Evolutionary conservation across 2,888 invertebrate genomes (phyloP).

Genomic region (Psococerastis gibbosa): DNA sequence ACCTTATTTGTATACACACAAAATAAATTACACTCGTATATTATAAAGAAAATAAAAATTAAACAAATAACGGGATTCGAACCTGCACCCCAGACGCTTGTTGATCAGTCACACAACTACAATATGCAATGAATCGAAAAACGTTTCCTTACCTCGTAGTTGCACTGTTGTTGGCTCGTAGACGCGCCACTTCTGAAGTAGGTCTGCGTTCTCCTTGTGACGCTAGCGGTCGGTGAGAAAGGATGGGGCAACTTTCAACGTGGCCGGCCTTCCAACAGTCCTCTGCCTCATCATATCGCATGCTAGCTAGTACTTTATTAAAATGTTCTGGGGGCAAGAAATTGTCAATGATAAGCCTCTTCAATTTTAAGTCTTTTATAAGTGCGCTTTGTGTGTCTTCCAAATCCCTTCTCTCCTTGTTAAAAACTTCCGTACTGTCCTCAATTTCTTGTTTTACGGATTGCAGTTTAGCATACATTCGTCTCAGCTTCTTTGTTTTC

Average conservation of each 20-base stretch:
- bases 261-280: constrained; percentile 45
- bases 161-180: constrained; percentile 30
- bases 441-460: constrained; percentile 44
- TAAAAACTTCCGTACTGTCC: constrained; percentile 73
- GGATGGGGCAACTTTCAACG: constrained; percentile 27
- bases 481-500: constrained; percentile 83
- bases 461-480: constrained; percentile 69
- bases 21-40: too few species aligned
- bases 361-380: constrained; percentile 74
- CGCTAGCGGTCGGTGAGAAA: constrained; percentile 25
- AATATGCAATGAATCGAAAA: too few species aligned
- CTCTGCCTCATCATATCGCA: constrained; percentile 63
- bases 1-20: too few species aligned
- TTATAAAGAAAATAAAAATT: too few species aligned
- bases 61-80: too few species aligned
- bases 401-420: constrained; percentile 75
- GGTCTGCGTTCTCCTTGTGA: constrained; percentile 21
- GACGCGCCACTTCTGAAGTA: constrained; percentile 37
- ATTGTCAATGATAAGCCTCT: constrained; percentile 72
- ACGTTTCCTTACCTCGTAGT: constrained; percentile 28
- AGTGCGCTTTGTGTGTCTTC: constrained; percentile 84
- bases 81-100: too few species aligned
- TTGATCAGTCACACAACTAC: too few species aligned
- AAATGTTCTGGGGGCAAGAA: constrained; percentile 74
- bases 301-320: constrained; percentile 48